A percentile compares a stretch with the other conserved stretches of the same genome.
phyloP scores from a whole-genome alignment of 2,113 vertebrate species.

The Nothoprocta pentlandii region DNA sequence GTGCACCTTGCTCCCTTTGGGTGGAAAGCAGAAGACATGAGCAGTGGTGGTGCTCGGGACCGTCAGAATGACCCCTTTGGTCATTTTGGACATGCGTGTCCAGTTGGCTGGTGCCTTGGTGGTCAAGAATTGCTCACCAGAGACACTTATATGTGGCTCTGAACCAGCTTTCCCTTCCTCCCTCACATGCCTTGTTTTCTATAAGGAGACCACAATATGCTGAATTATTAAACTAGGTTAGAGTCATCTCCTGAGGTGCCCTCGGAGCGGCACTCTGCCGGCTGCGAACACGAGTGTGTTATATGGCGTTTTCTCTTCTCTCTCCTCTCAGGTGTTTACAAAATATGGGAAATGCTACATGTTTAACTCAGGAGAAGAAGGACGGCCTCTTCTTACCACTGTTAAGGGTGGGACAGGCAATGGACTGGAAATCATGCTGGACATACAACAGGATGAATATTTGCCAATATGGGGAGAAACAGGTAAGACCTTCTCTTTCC shows the following conservation, averaged over 20 bases:
- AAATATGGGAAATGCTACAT: conserved; percentile 99
- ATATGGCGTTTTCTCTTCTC: conserved; percentile 1
- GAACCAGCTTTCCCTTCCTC: background rate
- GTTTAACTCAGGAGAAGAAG: conserved; percentile 97
- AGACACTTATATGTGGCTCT: background rate
- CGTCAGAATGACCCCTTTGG: background rate
- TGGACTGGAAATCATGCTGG: conserved; percentile 98
- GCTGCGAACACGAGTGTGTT: accelerated
- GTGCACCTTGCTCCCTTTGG: background rate
- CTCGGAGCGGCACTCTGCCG: background rate
- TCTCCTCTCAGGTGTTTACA: conserved; percentile 91
- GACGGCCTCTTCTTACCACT: conserved; percentile 92
- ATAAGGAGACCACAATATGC: background rate
- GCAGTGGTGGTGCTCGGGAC: background rate
- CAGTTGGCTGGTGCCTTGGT: background rate
- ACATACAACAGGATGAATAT: conserved; percentile 96
- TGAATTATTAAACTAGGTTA: background rate
- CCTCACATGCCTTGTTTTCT: background rate
- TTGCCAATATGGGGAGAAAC: conserved; percentile 88
- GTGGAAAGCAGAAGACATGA: background rate
- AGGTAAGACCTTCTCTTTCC: conserved; percentile 70
- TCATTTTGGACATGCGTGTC: background rate
- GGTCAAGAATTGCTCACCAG: background rate
- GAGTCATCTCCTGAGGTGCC: background rate
- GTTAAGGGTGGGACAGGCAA: conserved; percentile 98